Evolutionary conservation across 2,797 vertebrate genomes (phyloP), one percentile per base, ranked within the genome.

Genomic region (Pseudochaenichthys georgianus): DNA sequence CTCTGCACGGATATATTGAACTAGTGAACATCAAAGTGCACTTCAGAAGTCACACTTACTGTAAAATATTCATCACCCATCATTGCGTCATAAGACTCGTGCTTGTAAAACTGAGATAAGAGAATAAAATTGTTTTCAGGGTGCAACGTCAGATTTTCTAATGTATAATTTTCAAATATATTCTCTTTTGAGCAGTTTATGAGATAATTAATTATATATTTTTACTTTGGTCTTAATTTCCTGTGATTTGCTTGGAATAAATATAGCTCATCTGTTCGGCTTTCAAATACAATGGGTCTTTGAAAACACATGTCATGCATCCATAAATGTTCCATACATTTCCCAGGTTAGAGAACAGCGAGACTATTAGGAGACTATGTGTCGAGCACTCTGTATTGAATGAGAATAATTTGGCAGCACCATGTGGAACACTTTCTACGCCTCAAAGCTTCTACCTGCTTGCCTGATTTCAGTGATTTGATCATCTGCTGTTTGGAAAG

Each of bases 391-490:
- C 48, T 45, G 17, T 64, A 50, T 42, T 50, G 28, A 78, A 84
- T 70, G 62, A 58, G 38, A 52, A 19, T 64, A 21, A 47, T 73
- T 76, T 43, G 54, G 42, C 51, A 51, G 58, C 63, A 64, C 52
- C 65, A 54, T 8, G 19, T 77, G 38, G 59, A 81, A 50, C 67
- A 9, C 60, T 75, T 78, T 78, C 17, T 75, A 1, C 19, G 73
- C 77, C 62, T 79, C 67, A 43, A 16, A 76, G 72, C 83, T 47
- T 71, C 76, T 74, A 85, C 75, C 83, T 85, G 77, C 78, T 75
- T 8, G 57, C 70, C 55, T 68, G 58, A 71, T 81, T 88, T 70
- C 51, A 60, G 13, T 46, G 61, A 80, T 83, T 84, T 59, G 41
- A 72, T 89, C 68, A 81, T 80, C 47, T 58, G 52, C 72, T 51